These are phyloP conservation scores for Agelaius phoeniceus DNA, from an alignment of 2,113 vertebrate genomes.

Conservation along the genomic window DNA sequence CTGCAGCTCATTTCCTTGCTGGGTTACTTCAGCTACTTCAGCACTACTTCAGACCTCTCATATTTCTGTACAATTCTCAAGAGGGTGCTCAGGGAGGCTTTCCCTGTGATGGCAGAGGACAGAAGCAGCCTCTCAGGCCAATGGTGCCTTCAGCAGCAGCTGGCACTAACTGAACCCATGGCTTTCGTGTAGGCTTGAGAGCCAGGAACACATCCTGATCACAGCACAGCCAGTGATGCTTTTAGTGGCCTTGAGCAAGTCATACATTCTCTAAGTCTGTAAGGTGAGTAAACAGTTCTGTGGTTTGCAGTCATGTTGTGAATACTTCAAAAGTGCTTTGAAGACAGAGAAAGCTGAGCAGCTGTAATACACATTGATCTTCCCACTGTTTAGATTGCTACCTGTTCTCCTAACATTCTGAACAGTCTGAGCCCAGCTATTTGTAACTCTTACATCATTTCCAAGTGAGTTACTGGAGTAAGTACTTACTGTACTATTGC, in stretches of 20 bases:
- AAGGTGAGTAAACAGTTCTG: background rate
- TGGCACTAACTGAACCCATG: background rate
- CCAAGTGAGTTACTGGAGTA: background rate
- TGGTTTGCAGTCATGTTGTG: background rate
- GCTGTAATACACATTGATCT: background rate
- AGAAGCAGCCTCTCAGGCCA: background rate
- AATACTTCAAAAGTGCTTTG: background rate
- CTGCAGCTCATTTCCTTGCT: background rate
- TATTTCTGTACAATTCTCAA: background rate
- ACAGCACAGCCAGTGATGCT: background rate
- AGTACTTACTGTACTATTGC: background rate
- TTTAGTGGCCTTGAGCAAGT: background rate
- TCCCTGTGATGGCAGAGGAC: background rate
- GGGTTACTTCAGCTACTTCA: background rate
- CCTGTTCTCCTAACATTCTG: background rate
- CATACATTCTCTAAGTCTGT: background rate
- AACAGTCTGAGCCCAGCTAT: background rate
- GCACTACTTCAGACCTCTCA: background rate
- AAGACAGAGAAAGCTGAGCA: background rate
- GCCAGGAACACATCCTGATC: background rate
- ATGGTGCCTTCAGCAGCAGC: fast-evolving
- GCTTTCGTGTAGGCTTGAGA: background rate
- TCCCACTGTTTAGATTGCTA: background rate
- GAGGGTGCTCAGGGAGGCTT: background rate
- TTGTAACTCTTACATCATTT: background rate